These are phyloP conservation scores for Leptura quadrifasciata DNA, from an alignment of 2,888 invertebrate species.

Conservation along the genomic window DNA sequence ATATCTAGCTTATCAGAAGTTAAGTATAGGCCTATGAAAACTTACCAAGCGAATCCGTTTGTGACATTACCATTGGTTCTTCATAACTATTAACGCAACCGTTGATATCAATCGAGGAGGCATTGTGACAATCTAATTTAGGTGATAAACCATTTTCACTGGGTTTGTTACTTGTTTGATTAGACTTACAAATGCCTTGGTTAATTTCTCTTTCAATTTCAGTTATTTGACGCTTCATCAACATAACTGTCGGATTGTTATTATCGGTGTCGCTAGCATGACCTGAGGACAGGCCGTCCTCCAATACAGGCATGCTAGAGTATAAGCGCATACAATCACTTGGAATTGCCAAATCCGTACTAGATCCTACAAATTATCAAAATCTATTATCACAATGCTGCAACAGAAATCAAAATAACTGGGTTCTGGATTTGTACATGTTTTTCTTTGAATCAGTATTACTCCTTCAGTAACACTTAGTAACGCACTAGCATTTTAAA, in stretches of 20 bases:
- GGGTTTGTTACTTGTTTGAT: conserved; percentile 61
- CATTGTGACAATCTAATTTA: conserved; percentile 63
- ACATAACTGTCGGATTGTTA: conserved; percentile 84
- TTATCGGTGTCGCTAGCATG: conserved; percentile 95
- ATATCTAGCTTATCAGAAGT: no score
- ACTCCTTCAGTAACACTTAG: no score
- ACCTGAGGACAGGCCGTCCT: conserved; percentile 95
- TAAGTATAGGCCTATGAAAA: neutral
- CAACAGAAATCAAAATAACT: no score
- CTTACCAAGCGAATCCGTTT: conserved; percentile 70
- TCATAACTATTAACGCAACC: conserved; percentile 70
- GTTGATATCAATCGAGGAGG: conserved; percentile 69
- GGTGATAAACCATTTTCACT: conserved; percentile 70
- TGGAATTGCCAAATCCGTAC: conserved; percentile 78
- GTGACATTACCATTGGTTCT: conserved; percentile 67
- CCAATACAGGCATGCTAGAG: conserved; percentile 92
- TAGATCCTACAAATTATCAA: conserved; percentile 72
- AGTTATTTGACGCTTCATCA: conserved; percentile 82
- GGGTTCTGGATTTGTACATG: no score
- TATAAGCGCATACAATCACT: conserved; percentile 81
- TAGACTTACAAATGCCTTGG: conserved; percentile 76
- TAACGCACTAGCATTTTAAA: no score
- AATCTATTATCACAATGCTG: conserved; percentile 11
- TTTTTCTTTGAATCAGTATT: no score
- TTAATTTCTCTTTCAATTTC: conserved; percentile 84